Conservation (phyloP, 1,140 invertebrate species). For the Heliconius himera region DNA sequence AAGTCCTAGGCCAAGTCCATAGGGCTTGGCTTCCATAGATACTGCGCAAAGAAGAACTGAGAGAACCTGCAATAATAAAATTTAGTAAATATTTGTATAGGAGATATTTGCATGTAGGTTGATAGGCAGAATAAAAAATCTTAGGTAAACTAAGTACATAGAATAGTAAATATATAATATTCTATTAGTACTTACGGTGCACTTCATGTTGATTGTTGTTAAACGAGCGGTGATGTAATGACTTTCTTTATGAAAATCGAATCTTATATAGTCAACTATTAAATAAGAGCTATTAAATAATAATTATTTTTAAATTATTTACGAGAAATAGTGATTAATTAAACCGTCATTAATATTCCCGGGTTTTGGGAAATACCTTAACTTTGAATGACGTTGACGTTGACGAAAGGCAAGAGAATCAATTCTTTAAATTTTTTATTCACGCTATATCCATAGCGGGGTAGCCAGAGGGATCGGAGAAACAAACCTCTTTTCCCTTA, state of each 20-base stretch:
- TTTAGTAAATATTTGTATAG: neutral
- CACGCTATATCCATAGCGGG: no score
- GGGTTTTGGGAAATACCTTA: neutral
- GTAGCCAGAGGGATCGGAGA: no score
- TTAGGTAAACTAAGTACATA: no score
- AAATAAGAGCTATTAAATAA: conserved; percentile 17
- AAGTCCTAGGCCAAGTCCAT: neutral
- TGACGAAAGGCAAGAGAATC: neutral
- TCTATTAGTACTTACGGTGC: conserved; percentile 29
- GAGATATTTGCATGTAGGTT: neutral
- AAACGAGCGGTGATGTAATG: neutral
- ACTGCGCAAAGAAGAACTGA: conserved; percentile 19
- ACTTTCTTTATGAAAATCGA: neutral
- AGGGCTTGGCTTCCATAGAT: conserved; percentile 18
- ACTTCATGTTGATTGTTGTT: conserved; percentile 36
- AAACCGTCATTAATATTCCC: neutral
- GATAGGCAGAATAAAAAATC: no score
- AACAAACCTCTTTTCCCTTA: no score
- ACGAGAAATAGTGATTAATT: neutral
- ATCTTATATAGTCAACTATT: conserved; percentile 21
- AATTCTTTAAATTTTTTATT: no score
- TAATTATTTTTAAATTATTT: conserved; percentile 11
- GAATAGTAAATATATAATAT: neutral
- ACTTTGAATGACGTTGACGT: neutral
- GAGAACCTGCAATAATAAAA: conserved; percentile 26